Base-by-base conservation (phyloP, 2,113 vertebrate genomes). In the Corvus cornix region DNA sequence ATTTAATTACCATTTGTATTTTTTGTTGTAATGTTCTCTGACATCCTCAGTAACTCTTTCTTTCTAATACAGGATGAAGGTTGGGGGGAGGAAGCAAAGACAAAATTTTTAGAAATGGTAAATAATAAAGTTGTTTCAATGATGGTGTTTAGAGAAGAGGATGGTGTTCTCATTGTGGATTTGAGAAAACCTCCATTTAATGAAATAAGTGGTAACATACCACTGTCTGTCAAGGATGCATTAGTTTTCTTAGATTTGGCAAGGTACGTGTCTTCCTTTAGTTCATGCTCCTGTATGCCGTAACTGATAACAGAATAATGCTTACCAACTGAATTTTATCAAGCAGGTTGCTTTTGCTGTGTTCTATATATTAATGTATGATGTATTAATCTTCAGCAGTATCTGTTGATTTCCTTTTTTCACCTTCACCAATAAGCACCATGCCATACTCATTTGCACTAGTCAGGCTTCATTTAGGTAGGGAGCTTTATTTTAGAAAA, bases 221-320 rank as follows among this genome's bases (percentile, higher is more conserved):
- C 98, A 31, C 62, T 98, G 52, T 99, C 99, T 72, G 89, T 99
- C 85, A 98, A 98, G 89, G 98, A 99, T 92, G 98, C 98, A 20
- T 97, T 99, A 28, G 98, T 99, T 85, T 99, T 99, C 94, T 97
- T 98, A 82, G 98, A 98, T 58, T 96, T 99, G 72, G 99, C 99
- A 97, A 99, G 98, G 99, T 99, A 97, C 16, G 97, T 96, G 24
- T 94, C 37, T 68, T 93, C 44, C 31, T 95, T 69, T 63, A 85
- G 51, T 31, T 75, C 76, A 58, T 83, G 28, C 7, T 93, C 43
- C 76, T 62, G 7, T 87, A 2, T 7, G 26, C 18, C 16, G 4
- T 51, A 28, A 39, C 6, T 48, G 21, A 16, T 13, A 74, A 67
- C 1, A 5, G 13, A 39, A 8, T 51, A 14, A 46, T 60, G 13